Evolutionary conservation across 2,113 vertebrate genomes (phyloP), one percentile per base, ranked within the genome.

Genomic region (Atractosteus spatula): DNA sequence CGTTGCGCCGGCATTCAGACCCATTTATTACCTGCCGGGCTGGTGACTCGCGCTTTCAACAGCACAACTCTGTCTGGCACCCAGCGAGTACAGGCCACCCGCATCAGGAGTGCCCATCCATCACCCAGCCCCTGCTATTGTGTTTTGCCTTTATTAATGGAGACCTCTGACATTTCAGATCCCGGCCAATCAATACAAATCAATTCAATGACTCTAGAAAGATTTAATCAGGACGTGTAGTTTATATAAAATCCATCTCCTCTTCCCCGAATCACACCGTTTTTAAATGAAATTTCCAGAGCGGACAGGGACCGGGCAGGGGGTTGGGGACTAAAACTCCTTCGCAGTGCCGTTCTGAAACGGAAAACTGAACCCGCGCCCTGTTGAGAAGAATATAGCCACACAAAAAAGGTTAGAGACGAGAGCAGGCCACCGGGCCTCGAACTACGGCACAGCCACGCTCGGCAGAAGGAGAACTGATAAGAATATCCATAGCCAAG

Each of bases 101-200:
- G 44, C 43, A 47, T 59, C 57, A n/a, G 14, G 57, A 13, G 12
- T 73, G 77, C 61, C 70, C 73, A 78, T 80, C 78, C 78, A 78
- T 74, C 76, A 82, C 7, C 11, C 47, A 14, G 29, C 41, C 12
- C 51, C 62, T 42, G 17, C 62, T 6, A 11, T 41, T 56, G 62
- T 47, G 14, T 13, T 59, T 29, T 6, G 14, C 12, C n/a, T 59
- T 13, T 59, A 59, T 59, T 59, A 59, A 59, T 12, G 8, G 51
- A 56, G 47, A 41, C 62, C 62, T 41, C 8, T 2, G 68, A 86
- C 85, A 86, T 84, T 82, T 88, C 84, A 87, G 80, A 79, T 76
- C 44, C 61, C 66, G 74, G 78, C 83, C 81, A 82, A 84, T 92
- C 91, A 85, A 91, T 91, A 91, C 89, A 88, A 91, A 92, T 83